Base-by-base conservation (phyloP, 2,888 invertebrate species). In the Agrotis exclamationis region DNA sequence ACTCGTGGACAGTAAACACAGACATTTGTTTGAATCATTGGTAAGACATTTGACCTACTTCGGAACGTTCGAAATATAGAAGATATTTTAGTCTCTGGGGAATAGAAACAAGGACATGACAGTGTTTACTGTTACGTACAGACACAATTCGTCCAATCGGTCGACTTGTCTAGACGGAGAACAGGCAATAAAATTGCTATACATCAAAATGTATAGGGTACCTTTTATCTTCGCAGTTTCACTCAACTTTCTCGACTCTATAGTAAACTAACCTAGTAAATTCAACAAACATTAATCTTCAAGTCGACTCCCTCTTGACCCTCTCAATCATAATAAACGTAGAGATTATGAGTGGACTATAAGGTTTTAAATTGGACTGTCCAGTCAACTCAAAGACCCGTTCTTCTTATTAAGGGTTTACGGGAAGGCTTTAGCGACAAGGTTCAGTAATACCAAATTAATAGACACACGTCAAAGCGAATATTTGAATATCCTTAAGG, bases 41-140 rank as follows among this genome's bases (percentile, higher is more conserved):
- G 22, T 70, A 33, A 60, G 58, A 74, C 53, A 70, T 60, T 44
- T 72, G 72, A 78, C 74, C 74, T 72, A 75, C 51, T 78, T 75
- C 28, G 18, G 1, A 53, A 45, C 50, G 58, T 63, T 63, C 18
- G 18, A 24, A 63, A 53, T 59, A 51, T 72, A 50, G 33, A 24
- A 54, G 53, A 64, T 72, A 59, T 59, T 59, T 53, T 63, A 53
- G 18, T 47, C 39, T 39, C 24, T 50, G 9, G n/a, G 39, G 63
- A 51, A 67, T 44, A 51, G 50, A 63, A 80, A 80, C 53, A 63
- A 66, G 33, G 39, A 47, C 45, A 54, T 33, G 67, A 28, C 33
- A 24, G 58, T 44, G 22, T 68, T 53, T 47, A 62, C 16, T 50
- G 47, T 59, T 47, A 39, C 39, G n/a, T 20, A 45, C n/a, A 44